Evolutionary conservation across 2,888 invertebrate genomes (phyloP).

Genomic region (Pteria penguin): DNA sequence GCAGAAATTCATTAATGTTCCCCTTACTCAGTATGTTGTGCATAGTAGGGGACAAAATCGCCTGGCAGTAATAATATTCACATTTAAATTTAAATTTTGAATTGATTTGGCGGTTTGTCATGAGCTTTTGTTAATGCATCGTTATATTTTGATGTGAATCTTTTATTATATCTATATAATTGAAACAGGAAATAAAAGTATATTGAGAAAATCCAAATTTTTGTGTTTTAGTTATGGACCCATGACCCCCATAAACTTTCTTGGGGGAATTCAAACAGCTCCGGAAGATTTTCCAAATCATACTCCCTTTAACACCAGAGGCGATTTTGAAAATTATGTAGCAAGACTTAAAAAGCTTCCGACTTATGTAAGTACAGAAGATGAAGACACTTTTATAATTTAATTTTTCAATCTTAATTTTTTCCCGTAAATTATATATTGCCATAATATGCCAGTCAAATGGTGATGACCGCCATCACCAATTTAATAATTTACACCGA

Average conservation of each 20-base stretch:
- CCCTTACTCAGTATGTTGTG: no score
- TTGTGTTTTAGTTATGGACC: slow-evolving; percentile 36
- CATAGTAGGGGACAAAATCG: no score
- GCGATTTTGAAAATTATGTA: slow-evolving; percentile 70
- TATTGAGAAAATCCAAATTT: no score
- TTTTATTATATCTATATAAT: no score
- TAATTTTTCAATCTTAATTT: neutral
- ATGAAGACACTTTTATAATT: neutral
- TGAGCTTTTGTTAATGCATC: no score
- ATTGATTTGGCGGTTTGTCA: no score
- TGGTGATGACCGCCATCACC: neutral
- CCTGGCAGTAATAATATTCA: no score
- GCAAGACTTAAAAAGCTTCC: slow-evolving; percentile 68
- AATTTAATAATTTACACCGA: no score
- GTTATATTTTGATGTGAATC: no score
- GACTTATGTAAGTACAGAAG: slow-evolving; percentile 67
- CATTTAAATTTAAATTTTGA: no score
- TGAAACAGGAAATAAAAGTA: no score
- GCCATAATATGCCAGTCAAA: neutral
- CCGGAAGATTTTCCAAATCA: slow-evolving; percentile 47
- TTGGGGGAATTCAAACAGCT: slow-evolving; percentile 63
- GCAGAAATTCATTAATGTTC: no score
- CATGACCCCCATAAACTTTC: slow-evolving; percentile 72
- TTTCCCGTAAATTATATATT: neutral
- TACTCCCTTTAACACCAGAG: slow-evolving; percentile 59